These are phyloP conservation scores for Ips nitidus DNA, from an alignment of 1,140 invertebrate genomes.

Conservation along the genomic window DNA sequence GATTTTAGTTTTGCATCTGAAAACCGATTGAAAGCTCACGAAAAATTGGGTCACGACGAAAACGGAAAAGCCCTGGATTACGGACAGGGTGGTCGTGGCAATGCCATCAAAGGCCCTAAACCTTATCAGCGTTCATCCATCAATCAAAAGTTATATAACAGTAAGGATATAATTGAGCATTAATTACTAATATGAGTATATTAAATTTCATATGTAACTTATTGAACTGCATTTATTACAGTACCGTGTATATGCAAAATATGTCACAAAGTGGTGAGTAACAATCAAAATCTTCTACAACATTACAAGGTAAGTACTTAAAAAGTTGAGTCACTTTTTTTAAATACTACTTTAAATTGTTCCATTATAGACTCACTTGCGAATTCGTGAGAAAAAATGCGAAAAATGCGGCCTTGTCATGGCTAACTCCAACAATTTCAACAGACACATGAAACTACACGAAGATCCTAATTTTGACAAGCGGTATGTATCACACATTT, in stretches of 20 bases:
- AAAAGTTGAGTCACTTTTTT: too few relatives aligned
- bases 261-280: slow-evolving; percentile 2
- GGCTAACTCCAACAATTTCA: too few relatives aligned
- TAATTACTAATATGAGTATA: too few relatives aligned
- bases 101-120: not conserved
- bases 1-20: not conserved
- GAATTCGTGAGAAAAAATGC: too few relatives aligned
- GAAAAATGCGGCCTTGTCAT: too few relatives aligned
- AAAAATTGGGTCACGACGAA: not conserved
- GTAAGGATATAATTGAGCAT: too few relatives aligned
- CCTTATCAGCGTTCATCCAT: not conserved
- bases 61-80: not conserved
- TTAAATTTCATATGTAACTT: too few relatives aligned
- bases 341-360: too few relatives aligned
- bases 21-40: not conserved
- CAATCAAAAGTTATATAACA: too few relatives aligned
- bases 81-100: not conserved
- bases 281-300: not conserved
- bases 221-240: not conserved
- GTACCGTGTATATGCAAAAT: not conserved
- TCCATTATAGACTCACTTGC: too few relatives aligned
- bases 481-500: not conserved
- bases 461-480: slow-evolving; percentile 6
- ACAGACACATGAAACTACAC: slow-evolving; percentile 5
- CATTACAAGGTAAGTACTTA: slow-evolving; percentile 4